These are phyloP conservation scores for Rhabdomys pumilio DNA, from an alignment of 2,797 vertebrate genomes.

Conservation along the genomic window DNA sequence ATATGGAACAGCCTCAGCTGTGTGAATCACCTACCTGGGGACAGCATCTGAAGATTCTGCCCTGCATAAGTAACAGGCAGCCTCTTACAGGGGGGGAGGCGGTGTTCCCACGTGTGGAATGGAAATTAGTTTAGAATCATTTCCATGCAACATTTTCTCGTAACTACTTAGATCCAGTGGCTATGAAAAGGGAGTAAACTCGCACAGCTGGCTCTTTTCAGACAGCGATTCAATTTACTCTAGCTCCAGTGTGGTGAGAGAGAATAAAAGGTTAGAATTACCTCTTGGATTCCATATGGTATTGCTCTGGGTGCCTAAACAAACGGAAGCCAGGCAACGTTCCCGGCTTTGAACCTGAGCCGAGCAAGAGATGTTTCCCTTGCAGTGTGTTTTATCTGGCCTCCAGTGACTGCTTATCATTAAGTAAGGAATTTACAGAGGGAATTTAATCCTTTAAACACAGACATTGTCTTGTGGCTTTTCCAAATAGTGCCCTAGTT, in stretches of 20 bases:
- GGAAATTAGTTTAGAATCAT: slow-evolving; percentile 83
- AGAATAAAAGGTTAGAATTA: slow-evolving; percentile 79
- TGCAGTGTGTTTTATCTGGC: slow-evolving; percentile 63
- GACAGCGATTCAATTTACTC: slow-evolving; percentile 83
- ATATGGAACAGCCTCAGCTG: slow-evolving; percentile 70
- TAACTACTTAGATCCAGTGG: slow-evolving; percentile 82
- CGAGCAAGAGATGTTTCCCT: slow-evolving; percentile 64
- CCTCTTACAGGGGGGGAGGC: slow-evolving; percentile 74
- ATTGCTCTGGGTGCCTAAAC: slow-evolving; percentile 82
- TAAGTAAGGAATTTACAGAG: slow-evolving; percentile 57
- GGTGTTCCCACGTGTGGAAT: slow-evolving; percentile 80
- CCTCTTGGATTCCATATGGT: slow-evolving; percentile 74
- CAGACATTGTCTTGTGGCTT: slow-evolving; percentile 28
- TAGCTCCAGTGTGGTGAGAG: slow-evolving; percentile 75
- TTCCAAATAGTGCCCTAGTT: slow-evolving; percentile 19
- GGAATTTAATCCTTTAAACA: slow-evolving; percentile 74
- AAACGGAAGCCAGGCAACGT: slow-evolving; percentile 81
- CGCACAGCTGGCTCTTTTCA: slow-evolving; percentile 78
- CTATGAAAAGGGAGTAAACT: slow-evolving; percentile 77
- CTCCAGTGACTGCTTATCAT: slow-evolving; percentile 70
- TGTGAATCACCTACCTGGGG: slow-evolving; percentile 78
- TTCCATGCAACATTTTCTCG: slow-evolving; percentile 80
- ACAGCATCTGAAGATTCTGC: slow-evolving; percentile 77
- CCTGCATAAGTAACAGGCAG: slow-evolving; percentile 83
- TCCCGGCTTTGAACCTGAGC: slow-evolving; percentile 78